These are phyloP conservation scores for Pammene fasciana DNA, from an alignment of 2,888 invertebrate species.

Conservation along the genomic window DNA sequence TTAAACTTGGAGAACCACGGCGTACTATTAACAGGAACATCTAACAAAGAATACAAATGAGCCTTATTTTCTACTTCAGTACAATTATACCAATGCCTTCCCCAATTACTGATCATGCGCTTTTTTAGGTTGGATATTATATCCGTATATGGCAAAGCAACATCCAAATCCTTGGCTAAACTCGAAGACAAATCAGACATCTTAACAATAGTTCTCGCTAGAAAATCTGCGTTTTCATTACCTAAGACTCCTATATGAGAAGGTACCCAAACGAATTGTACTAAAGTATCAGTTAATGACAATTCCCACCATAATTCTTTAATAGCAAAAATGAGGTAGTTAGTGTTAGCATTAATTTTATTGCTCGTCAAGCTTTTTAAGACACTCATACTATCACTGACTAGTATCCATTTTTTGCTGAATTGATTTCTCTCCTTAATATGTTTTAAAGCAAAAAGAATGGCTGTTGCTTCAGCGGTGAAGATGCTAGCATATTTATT, in stretches of 20 bases:
- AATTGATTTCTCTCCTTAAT: not conserved
- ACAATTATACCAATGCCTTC: no score
- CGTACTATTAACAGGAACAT: no score
- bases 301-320: conserved; percentile 3
- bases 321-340: not conserved
- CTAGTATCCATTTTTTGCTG: not conserved
- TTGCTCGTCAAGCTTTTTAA: not conserved
- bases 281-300: not conserved
- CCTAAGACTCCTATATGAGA: conserved; percentile 3
- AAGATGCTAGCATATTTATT: conserved; percentile 6
- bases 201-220: conserved; percentile 3
- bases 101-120: no score
- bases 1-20: no score
- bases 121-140: no score
- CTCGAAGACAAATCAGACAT: not conserved
- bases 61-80: no score
- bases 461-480: conserved; percentile 6
- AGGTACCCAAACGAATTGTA: not conserved
- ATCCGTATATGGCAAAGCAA: no score
- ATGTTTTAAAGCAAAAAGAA: conserved; percentile 4
- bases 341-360: conserved; percentile 2
- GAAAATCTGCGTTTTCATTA: conserved; percentile 1
- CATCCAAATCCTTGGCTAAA: no score
- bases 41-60: no score
- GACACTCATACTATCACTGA: conserved; percentile 8